Conservation (phyloP, 2,113 vertebrate species). For the Promerops cafer region DNA sequence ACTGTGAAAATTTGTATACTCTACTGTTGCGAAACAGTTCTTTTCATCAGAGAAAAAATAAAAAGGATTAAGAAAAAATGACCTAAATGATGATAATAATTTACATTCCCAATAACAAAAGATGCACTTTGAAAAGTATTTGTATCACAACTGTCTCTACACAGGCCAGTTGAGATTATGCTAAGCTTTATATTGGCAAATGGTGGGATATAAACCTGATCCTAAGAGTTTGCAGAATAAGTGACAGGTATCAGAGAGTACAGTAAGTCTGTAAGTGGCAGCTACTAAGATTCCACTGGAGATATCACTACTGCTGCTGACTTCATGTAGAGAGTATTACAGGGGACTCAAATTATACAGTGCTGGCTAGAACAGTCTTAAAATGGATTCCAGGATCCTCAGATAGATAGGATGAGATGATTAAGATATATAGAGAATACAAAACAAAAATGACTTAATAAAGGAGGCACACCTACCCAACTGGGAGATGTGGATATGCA, state of each 20-base stretch:
- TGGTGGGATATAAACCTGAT: neutral
- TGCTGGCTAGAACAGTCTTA: neutral
- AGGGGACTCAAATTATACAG: neutral
- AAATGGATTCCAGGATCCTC: neutral
- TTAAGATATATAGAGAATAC: neutral
- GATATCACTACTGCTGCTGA: neutral
- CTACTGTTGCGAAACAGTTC: neutral
- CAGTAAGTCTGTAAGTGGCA: neutral
- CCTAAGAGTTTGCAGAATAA: neutral
- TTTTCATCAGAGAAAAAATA: neutral
- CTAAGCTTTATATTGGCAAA: neutral
- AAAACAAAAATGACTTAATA: neutral
- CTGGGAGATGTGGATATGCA: neutral
- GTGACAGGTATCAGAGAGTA: neutral
- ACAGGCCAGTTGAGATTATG: neutral
- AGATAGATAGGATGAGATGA: neutral
- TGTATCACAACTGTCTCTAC: neutral
- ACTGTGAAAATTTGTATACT: neutral
- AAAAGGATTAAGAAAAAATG: neutral
- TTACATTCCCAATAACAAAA: neutral
- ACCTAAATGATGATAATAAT: neutral
- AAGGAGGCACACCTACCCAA: neutral
- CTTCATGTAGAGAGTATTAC: neutral
- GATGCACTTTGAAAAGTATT: neutral
- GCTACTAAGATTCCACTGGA: neutral